phyloP scores from a whole-genome alignment of 2,797 vertebrate species.

The Hemitrygon akajei region DNA sequence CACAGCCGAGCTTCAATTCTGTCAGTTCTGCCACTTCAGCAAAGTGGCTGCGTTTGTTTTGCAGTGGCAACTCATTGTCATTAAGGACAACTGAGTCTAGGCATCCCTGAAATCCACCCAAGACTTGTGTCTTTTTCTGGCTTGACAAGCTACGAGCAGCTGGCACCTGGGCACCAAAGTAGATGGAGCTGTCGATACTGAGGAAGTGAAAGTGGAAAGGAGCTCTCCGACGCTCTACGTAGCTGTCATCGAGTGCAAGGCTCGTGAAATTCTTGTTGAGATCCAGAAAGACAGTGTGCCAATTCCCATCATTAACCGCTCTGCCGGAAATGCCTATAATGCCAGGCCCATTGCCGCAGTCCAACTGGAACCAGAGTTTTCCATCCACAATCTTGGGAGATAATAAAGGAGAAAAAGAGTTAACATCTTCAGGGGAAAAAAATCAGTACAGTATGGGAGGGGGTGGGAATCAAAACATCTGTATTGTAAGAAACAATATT shows the following conservation, averaged over 20 bases:
- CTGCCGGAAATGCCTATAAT: constrained; percentile 83
- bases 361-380: constrained; percentile 87
- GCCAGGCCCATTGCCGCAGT: constrained; percentile 70
- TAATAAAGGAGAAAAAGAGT: constrained; percentile 17
- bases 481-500: background rate
- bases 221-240: constrained; percentile 77
- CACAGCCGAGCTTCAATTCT: constrained; percentile 83
- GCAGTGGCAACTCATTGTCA: constrained; percentile 79
- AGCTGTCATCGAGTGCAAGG: constrained; percentile 85
- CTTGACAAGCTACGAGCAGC: constrained; percentile 69
- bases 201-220: constrained; percentile 66
- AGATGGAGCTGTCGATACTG: constrained; percentile 71
- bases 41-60: constrained; percentile 85
- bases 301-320: constrained; percentile 81
- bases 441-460: background rate
- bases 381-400: constrained; percentile 76
- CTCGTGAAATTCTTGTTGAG: constrained; percentile 86
- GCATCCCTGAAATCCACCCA: constrained; percentile 89
- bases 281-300: constrained; percentile 88
- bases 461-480: background rate
- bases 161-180: constrained; percentile 86
- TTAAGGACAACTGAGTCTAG: constrained; percentile 86
- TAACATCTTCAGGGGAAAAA: background rate
- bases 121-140: constrained; percentile 67
- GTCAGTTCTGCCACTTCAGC: constrained; percentile 90